Conservation (phyloP, 2,113 vertebrate species). For the Columba janthina region DNA sequence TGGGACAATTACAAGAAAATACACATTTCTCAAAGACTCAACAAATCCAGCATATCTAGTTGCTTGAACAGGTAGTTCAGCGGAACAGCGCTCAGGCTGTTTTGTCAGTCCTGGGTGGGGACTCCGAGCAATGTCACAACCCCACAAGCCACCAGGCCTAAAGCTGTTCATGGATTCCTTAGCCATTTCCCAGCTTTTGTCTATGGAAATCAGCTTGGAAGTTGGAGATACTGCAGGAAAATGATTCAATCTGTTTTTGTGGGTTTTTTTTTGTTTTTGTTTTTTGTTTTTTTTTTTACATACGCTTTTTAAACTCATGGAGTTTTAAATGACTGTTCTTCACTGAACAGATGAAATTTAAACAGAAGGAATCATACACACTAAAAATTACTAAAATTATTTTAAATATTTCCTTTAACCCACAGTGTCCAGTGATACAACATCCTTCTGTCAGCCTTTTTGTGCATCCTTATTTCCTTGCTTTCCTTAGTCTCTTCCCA, state of each 20-base stretch:
- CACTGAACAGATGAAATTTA: background rate
- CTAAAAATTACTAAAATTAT: background rate
- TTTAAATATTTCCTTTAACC: background rate
- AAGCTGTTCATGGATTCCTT: background rate
- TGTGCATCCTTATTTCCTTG: background rate
- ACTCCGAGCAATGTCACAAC: background rate
- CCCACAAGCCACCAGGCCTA: background rate
- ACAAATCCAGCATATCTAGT: too few species aligned
- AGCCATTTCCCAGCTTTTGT: background rate
- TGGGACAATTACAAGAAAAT: background rate
- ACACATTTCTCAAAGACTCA: rapidly evolving
- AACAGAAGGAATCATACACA: background rate
- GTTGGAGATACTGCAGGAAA: background rate
- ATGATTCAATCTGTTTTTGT: background rate
- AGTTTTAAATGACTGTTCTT: background rate
- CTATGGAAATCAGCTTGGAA: background rate
- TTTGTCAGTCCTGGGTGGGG: background rate
- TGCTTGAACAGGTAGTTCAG: background rate
- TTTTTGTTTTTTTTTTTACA: background rate
- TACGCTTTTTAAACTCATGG: background rate
- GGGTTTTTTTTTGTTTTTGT: background rate
- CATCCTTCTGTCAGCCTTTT: background rate
- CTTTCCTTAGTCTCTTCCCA: background rate
- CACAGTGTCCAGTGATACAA: background rate
- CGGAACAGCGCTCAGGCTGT: background rate